A percentile compares a stretch with the other conserved stretches of the same genome.
phyloP scores from a whole-genome alignment of 2,888 invertebrate genomes.

The Tridacna gigas region DNA sequence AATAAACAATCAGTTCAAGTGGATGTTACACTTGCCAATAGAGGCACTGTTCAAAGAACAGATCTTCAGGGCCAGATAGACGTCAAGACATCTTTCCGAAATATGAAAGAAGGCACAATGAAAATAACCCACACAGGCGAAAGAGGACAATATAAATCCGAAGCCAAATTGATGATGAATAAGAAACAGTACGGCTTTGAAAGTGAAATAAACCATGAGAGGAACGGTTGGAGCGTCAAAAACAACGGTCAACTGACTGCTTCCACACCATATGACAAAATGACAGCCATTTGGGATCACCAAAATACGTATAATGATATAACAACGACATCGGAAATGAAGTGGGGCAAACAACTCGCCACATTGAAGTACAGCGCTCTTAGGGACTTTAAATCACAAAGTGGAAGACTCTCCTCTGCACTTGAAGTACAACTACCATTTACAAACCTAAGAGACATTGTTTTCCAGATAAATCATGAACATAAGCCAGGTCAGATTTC shows the following conservation, averaged over 20 bases:
- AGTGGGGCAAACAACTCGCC: slow-evolving; percentile 57
- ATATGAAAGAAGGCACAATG: slow-evolving; percentile 47
- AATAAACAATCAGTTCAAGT: slow-evolving; percentile 61
- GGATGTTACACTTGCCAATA: slow-evolving; percentile 63
- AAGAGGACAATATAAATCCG: slow-evolving; percentile 49
- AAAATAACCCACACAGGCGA: slow-evolving; percentile 61
- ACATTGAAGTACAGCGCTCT: slow-evolving; percentile 58
- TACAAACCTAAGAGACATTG: slow-evolving; percentile 52
- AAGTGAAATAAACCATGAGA: slow-evolving; percentile 64
- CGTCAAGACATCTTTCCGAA: slow-evolving; percentile 64
- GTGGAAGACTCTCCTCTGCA: slow-evolving; percentile 51
- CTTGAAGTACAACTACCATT: slow-evolving; percentile 67
- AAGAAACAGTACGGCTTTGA: slow-evolving; percentile 57
- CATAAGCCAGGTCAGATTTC: slow-evolving; percentile 63
- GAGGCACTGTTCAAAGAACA: slow-evolving; percentile 39
- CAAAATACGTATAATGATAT: slow-evolving; percentile 58
- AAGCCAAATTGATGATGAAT: slow-evolving; percentile 45
- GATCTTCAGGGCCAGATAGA: slow-evolving; percentile 66
- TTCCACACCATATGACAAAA: slow-evolving; percentile 58
- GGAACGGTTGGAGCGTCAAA: slow-evolving; percentile 56
- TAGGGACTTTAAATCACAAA: slow-evolving; percentile 51
- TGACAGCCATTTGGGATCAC: slow-evolving; percentile 71
- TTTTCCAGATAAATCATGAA: slow-evolving; percentile 66
- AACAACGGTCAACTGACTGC: slow-evolving; percentile 71
- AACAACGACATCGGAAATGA: slow-evolving; percentile 53